Evolutionary conservation across 2,113 vertebrate genomes (phyloP).

Genomic region (Lasiurus cinereus): DNA sequence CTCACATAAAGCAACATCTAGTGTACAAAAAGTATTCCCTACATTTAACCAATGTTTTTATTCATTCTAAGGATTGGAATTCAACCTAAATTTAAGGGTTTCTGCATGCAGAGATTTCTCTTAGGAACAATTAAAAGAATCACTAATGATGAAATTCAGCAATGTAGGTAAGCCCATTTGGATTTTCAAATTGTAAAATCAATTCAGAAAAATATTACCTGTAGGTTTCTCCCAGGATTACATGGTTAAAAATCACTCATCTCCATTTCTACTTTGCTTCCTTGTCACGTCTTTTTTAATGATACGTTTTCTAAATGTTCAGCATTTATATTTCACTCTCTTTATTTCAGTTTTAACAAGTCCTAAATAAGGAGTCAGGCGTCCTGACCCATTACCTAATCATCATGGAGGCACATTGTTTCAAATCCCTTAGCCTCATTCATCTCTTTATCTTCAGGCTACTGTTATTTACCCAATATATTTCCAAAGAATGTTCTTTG

Average conservation of each 20-base stretch:
- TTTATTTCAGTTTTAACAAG: slow-evolving; percentile 36
- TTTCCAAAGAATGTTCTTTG: not conserved
- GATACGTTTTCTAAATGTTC: not conserved
- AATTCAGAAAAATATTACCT: slow-evolving; percentile 66
- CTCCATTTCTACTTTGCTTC: not conserved
- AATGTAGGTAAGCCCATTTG: slow-evolving; percentile 35
- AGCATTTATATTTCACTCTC: not conserved
- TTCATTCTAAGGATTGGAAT: slow-evolving; percentile 32
- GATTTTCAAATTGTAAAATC: slow-evolving; percentile 74
- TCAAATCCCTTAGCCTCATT: not conserved
- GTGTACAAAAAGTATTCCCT: not conserved
- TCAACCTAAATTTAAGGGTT: slow-evolving; percentile 54
- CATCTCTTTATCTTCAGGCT: not conserved
- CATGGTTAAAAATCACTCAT: not conserved
- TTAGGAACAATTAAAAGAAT: slow-evolving; percentile 57
- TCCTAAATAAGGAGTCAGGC: not conserved
- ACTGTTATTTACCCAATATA: not conserved
- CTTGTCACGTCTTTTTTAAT: not conserved
- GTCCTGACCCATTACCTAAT: not conserved
- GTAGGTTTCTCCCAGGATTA: slow-evolving; percentile 5
- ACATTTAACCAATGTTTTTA: slow-evolving; percentile 50
- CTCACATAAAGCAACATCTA: not conserved
- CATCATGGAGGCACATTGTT: not conserved
- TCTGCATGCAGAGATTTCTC: slow-evolving; percentile 71
- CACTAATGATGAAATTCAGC: slow-evolving; percentile 41